A percentile compares a stretch with the other conserved stretches of the same genome.
Conservation (phyloP, 1,140 invertebrate species). For the Gonatopus flavifemur region DNA sequence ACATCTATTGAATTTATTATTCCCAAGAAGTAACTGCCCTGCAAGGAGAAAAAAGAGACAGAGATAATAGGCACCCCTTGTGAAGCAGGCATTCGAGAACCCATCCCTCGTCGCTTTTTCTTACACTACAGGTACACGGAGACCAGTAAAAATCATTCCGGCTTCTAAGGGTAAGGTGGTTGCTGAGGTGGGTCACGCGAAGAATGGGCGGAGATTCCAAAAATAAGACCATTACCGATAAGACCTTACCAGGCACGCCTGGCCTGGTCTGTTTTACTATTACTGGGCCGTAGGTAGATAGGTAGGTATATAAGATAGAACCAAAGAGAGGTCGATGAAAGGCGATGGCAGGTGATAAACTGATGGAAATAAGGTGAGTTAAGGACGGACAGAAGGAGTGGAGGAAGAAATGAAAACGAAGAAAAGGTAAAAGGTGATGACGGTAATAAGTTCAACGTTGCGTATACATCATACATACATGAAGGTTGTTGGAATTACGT, state of each 20-base stretch:
- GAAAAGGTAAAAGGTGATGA: conserved; percentile 15
- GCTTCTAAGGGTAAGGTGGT: neutral
- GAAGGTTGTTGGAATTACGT: no score
- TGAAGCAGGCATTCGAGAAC: neutral
- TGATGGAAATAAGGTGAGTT: conserved; percentile 42
- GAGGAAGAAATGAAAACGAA: no score
- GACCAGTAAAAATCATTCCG: no score
- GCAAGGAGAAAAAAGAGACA: neutral
- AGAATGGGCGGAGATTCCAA: conserved; percentile 58
- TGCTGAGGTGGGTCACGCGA: conserved; percentile 51
- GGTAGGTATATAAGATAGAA: conserved; percentile 6
- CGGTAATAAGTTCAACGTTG: no score
- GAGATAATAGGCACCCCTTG: neutral
- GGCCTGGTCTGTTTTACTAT: no score
- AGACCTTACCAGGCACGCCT: conserved; percentile 45
- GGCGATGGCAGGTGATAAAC: conserved; percentile 54
- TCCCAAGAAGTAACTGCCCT: neutral
- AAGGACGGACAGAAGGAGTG: no score
- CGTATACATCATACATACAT: no score
- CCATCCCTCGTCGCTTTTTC: no score
- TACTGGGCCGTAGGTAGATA: conserved; percentile 25
- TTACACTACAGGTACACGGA: no score
- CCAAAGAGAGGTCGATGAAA: conserved; percentile 15
- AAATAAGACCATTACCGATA: conserved; percentile 59
- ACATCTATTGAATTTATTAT: no score